Evolutionary conservation across 2,888 invertebrate species (phyloP), one percentile per base, ranked within the genome.

Genomic region (Heteromyza rotundicornis): DNA sequence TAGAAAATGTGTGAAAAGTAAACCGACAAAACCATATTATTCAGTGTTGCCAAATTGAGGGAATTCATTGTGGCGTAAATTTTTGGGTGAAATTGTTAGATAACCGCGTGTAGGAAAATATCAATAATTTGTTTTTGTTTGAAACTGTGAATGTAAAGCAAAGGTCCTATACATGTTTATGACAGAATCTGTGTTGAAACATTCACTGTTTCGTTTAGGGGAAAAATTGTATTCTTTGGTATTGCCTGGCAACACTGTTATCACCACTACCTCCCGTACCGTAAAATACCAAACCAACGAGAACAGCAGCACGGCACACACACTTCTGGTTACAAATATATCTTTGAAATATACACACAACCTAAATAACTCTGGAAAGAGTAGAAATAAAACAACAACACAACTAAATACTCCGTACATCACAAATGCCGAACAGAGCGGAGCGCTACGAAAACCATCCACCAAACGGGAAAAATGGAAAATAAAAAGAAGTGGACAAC

Each of bases 281-380:
- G 20, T n/a, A n/a, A n/a, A n/a, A n/a, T n/a, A n/a, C n/a, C n/a
- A n/a, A 47, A 47, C 47, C 3, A 7, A 47, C 47, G 20, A 17
- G 20, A 3, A 40, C n/a, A n/a, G 14, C n/a, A 40, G n/a, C 40
- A 40, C 40, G 3, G n/a, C n/a, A n/a, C 40, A 40, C 40, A 40
- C n/a, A 40, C 40, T 40, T n/a, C 10, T n/a, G n/a, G 5, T 12
- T 19, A 20, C 47, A 47, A 3, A 40, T 14, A 10, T 40, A 3
- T 40, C 5, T 7, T 40, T 40, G 14, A 7, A 40, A n/a, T 14
- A 40, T 40, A 40, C 40, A 40, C 17, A 47, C 47, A 47, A 20
- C 47, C 47, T 47, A 47, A 47, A 47, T 47, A 40, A n/a, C 40
- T 7, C 16, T n/a, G 40, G 40, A n/a, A 40, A 40, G n/a, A 40